Base-by-base conservation (phyloP, 2,888 invertebrate species). In the Anticlea derivata region DNA sequence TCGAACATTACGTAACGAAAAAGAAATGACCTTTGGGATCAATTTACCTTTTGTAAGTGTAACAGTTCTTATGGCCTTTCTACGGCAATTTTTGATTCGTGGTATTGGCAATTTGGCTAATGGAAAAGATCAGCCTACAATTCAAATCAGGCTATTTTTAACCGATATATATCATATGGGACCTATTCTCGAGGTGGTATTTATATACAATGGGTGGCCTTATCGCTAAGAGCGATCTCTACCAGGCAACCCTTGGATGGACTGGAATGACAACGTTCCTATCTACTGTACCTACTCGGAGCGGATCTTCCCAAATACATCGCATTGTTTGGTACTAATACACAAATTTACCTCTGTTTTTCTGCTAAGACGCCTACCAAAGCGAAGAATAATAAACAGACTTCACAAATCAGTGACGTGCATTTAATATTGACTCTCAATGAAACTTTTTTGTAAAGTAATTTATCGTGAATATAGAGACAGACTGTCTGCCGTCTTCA, bases 1-100 rank as follows among this genome's bases (percentile, higher is more conserved):
- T 40, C 34, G 30, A 35, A 55, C 13, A 46, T 61, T 56, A 29
- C 47, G 47, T 12, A 53, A 53, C 48, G 45, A n/a, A 35, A 39
- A 39, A 41, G 24, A 43, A 49, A 51, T 38, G 37, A 43, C 46
- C 35, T 47, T 51, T 24, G 3, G 22, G 46, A 41, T 47, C 41
- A 26, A 30, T 30, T 41, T 46, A 51, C 46, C 24, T 46, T 51
- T 40, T 30, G 13, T 39, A 30, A 33, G 13, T 44, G 30, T 33
- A 33, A 39, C 33, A 29, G 43, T 43, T 24, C 11, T 43, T 11
- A 22, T 17, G 20, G 5, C 10, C 13, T 31, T 38, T 30, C 7
- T 35, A 8, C 7, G 22, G 6, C 8, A 12, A 13, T 29, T 22
- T 40, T 40, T 20, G 29, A n/a, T 13, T 40, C 24, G 7, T 43